Percentiles rank a stretch among this genome's conserved stretches.
phyloP scores from a whole-genome alignment of 2,888 invertebrate genomes.

The Apamea monoglypha region DNA sequence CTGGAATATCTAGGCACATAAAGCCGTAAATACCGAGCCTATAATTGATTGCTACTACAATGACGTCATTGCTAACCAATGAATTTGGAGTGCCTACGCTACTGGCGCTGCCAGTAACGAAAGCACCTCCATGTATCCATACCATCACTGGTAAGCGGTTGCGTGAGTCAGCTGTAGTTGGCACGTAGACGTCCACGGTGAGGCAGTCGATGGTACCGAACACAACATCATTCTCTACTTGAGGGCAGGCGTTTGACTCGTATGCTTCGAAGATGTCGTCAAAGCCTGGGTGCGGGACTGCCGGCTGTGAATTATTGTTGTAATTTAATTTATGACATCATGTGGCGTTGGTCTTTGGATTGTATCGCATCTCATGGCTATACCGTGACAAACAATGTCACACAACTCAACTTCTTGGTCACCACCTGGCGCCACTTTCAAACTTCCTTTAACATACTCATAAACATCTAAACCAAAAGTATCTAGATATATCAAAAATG shows the following conservation, averaged over 20 bases:
- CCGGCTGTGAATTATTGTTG: conserved; percentile 49
- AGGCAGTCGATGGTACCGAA: conserved; percentile 65
- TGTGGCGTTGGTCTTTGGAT: too few species aligned
- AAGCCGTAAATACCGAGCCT: conserved; percentile 69
- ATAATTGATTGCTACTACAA: conserved; percentile 54
- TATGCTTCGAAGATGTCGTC: conserved; percentile 63
- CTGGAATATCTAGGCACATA: conserved; percentile 63
- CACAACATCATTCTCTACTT: conserved; percentile 25
- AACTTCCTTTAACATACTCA: neutral
- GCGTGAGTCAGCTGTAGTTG: conserved; percentile 48
- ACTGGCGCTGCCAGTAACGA: conserved; percentile 20
- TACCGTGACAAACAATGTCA: neutral
- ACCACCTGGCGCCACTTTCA: neutral
- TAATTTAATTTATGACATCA: neutral
- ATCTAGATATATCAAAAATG: neutral
- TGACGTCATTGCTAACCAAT: conserved; percentile 49
- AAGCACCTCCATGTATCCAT: conserved; percentile 55
- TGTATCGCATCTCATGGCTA: neutral
- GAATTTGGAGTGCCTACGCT: neutral
- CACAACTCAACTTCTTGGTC: neutral
- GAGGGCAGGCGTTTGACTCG: conserved; percentile 63
- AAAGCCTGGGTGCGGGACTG: conserved; percentile 60
- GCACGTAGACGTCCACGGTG: conserved; percentile 64
- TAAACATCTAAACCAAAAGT: neutral
- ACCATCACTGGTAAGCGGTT: conserved; percentile 55